Conservation (phyloP, 2,888 invertebrate species). For the Sminthurinus aureus region DNA sequence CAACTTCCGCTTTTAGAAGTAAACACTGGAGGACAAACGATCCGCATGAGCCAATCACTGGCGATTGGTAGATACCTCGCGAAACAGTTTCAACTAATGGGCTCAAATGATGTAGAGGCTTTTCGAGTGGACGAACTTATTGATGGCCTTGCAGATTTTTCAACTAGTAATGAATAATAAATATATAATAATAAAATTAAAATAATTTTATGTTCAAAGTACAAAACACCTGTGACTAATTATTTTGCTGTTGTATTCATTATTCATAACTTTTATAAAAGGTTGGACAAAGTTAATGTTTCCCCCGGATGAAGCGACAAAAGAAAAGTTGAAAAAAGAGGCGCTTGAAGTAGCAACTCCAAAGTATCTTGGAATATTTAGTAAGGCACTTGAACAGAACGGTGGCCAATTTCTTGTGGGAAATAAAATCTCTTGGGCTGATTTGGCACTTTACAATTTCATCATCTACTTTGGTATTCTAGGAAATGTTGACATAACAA, state of each 20-base stretch:
- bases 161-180: background rate
- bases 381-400: constrained; percentile 37
- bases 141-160: background rate
- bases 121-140: constrained; percentile 3
- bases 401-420: constrained; percentile 46
- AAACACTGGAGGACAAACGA: background rate
- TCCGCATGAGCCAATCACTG: background rate
- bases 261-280: background rate
- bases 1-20: constrained; percentile 2
- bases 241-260: background rate
- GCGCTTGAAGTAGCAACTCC: constrained; percentile 29
- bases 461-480: constrained; percentile 33
- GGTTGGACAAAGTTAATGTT: background rate
- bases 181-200: background rate
- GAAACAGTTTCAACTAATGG: background rate
- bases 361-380: constrained; percentile 43
- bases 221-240: background rate
- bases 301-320: background rate
- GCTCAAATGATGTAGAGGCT: background rate
- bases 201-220: background rate
- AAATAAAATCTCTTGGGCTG: constrained; percentile 41
- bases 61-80: background rate
- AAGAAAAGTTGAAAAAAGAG: background rate
- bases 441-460: constrained; percentile 34
- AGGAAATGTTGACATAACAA: background rate